These are phyloP conservation scores for Chironomus tentans DNA, from an alignment of 2,888 invertebrate species.

Conservation along the genomic window DNA sequence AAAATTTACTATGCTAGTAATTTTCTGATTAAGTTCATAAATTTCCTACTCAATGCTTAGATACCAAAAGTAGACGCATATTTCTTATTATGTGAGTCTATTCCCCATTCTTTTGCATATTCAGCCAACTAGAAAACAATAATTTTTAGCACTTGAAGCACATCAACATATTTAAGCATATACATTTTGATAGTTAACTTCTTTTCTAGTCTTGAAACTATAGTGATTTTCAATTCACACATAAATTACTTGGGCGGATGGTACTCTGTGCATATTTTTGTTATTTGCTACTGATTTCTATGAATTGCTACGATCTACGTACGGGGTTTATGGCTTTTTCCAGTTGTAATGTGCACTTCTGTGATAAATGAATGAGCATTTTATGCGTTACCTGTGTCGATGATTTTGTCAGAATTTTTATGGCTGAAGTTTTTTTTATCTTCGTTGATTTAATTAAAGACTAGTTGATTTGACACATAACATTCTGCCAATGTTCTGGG, in stretches of 20 bases:
- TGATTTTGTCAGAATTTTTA: neutral
- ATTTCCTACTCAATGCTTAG: neutral
- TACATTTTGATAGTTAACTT: neutral
- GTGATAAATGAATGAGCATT: neutral
- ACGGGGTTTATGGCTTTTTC: neutral
- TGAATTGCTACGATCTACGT: neutral
- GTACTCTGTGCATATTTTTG: neutral
- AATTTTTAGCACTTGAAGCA: conserved; percentile 12
- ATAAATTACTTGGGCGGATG: conserved; percentile 20
- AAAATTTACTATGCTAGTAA: neutral
- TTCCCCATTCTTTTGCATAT: conserved; percentile 7
- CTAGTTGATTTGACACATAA: too few species aligned
- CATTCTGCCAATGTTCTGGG: too few species aligned
- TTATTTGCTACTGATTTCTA: too few species aligned
- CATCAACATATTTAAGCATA: neutral
- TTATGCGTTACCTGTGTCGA: neutral
- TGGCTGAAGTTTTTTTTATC: too few species aligned
- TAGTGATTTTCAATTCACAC: conserved; percentile 26
- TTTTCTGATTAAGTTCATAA: neutral
- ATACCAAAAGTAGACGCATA: neutral
- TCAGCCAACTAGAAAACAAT: conserved; percentile 26
- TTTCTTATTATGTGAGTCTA: neutral
- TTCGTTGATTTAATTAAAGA: too few species aligned
- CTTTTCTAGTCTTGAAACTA: neutral
- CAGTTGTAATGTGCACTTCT: neutral